Percentiles rank a stretch among this genome's conserved stretches.
These are phyloP conservation scores for Myotis brandtii DNA, from an alignment of 2,113 vertebrate genomes.

Conservation along the genomic window DNA sequence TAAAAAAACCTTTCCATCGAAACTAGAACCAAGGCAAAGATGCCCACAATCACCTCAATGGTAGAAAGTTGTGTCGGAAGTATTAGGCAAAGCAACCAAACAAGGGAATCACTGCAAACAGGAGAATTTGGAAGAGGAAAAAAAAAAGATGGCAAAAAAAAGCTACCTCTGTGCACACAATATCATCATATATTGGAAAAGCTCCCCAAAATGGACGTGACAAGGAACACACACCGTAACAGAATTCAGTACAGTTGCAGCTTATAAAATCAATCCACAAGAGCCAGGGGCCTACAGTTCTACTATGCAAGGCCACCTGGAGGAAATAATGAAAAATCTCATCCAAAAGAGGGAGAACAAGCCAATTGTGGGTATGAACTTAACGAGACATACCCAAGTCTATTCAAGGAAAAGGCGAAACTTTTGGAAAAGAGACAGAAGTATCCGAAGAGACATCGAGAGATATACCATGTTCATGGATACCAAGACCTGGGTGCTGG, in stretches of 20 bases:
- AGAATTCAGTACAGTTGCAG: background rate
- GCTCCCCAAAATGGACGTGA: background rate
- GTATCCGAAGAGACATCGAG: background rate
- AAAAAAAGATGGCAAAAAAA: background rate
- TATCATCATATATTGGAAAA: background rate
- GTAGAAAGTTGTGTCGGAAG: background rate
- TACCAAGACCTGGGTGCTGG: background rate
- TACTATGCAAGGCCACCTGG: background rate
- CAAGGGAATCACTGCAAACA: background rate
- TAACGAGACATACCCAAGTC: background rate
- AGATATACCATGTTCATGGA: background rate
- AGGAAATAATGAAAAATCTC: background rate
- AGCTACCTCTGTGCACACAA: background rate
- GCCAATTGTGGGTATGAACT: background rate
- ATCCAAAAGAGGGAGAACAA: background rate
- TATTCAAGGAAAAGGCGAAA: background rate
- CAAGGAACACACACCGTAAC: background rate
- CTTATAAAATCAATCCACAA: background rate
- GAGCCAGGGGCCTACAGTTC: background rate
- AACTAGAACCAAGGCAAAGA: background rate
- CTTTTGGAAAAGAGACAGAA: background rate
- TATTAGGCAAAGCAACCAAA: conserved; percentile 6
- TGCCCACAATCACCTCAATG: background rate
- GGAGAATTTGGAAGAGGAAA: background rate
- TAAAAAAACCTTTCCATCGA: background rate